Base-by-base conservation (phyloP, 2,797 vertebrate genomes). In the Lepidocolaptes lacrymiger region DNA sequence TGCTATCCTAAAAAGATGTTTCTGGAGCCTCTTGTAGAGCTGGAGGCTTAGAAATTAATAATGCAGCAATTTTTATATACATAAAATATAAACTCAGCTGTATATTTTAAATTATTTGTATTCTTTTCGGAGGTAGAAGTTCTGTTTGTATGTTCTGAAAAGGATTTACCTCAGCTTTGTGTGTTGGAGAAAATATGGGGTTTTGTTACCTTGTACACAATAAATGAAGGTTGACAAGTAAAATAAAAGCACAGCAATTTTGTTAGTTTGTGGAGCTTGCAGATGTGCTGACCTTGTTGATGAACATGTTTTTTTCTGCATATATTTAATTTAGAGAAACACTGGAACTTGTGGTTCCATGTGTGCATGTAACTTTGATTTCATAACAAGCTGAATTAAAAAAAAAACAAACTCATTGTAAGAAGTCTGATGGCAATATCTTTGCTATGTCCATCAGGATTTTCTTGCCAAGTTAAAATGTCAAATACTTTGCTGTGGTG, bases 1-100 rank as follows among this genome's bases (percentile, higher is more conserved):
- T 92, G 5, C 6, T 59, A 14, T 54, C 13, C 32, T 71, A 37
- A 55, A 72, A 77, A 81, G 39, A 88, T 9, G 4, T 74, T 92
- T 91, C 64, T 85, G 66, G 84, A 84, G 21, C 16, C 8, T 93
- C 24, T 36, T 80, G 56, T 73, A 82, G 77, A 87, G 52, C 73
- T 86, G 36, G 41, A 92, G 59, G 32, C 49, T 91, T 80, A 54
- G 52, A 15, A 68, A 88, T 94, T 15, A 92, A 84, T 93, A 92
- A 95, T 96, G 59, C 28, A 93, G 44, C 36, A 67, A 22, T 59
- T 89, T 91, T 74, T 56, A 61, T 71, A 92, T 91, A 80, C 90
- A 92, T 97, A 88, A 93, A 95, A 91, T 84, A 95, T 81, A 93
- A 93, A 78, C 24, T 55, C 82, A 91, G 41, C 76, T 86, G 79